Base-by-base conservation (phyloP, 1,140 invertebrate genomes). In the Scaptomyza pallida region DNA sequence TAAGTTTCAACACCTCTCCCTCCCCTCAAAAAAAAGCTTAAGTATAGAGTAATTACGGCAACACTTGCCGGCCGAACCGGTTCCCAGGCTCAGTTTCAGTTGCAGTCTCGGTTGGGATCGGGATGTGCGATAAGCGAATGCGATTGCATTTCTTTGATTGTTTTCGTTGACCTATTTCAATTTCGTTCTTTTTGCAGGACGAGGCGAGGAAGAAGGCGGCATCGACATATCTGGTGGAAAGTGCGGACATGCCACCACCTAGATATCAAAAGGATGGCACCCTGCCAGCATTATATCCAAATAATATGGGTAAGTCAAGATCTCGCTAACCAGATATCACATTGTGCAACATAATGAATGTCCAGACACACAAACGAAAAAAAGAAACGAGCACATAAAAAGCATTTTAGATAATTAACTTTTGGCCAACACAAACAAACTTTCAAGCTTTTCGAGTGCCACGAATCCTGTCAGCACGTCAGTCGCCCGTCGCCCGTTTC, bases 161-260 rank as follows among this genome's bases (percentile, higher is more conserved):
- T 51, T 51, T 56, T 50, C 26, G 23, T 47, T 17, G 17, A 15
- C 45, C 12, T 19, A 50, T 41, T 26, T 57, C 26, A 64, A 61
- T 41, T 69, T 37, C 52, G 16, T 72, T 15, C 9, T 68, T 56
- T 13, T n/a, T n/a, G n/a, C 79, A 94, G 93, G 93, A 94, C 68
- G 93, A 94, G 78, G 92, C 92, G 44, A 92, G 93, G 30, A 94
- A 94, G 80, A 92, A 93, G 69, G 92, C 93, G 51, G 92, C 92
- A 23, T 94, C 93, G 62, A 94, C 93, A 47, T 94, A 93, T 91
- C 90, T 93, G 74, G 93, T 93, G 43, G 94, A 94, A 69, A 93
- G 83, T 48, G 71, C 82, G 43, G 91, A 91, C 68, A 91, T 91
- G 72, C 91, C 91, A 47, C 91, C 91, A 50, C 91, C 91, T 55